Base-by-base conservation (phyloP, 2,888 invertebrate species). In the Pammene aurita region DNA sequence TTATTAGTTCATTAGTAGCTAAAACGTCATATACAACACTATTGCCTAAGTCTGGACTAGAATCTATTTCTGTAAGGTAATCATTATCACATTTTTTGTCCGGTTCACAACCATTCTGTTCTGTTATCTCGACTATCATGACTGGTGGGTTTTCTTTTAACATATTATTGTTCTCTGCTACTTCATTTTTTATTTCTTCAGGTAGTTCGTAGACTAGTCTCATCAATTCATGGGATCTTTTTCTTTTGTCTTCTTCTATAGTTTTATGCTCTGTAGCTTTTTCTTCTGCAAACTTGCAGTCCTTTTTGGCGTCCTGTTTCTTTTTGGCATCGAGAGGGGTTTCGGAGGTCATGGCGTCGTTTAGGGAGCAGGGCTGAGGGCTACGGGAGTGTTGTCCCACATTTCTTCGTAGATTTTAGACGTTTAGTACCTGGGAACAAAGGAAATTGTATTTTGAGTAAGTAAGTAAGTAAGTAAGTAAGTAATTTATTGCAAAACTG, bases 91-190 rank as follows among this genome's bases (percentile, higher is more conserved):
- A 85, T 79, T 26, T 26, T 26, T 77, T 78, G 44, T 87, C 87
- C 74, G 82, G 78, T 74, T 89, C 91, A 88, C 91, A 92, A 87
- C 92, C 91, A 83, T 92, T 92, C 72, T 89, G 90, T 85, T 91
- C 90, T 64, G 86, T 89, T 72, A 92, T 89, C 74, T 91, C 90
- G 66, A 91, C 86, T 71, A 92, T 90, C 66, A 88, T 90, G 71
- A 92, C 87, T 66, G 92, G 89, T 81, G 90, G 89, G 81, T 89
- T 90, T 63, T 92, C 91, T 80, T 89, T 91, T 61, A 90, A 78
- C 90, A 91, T 91, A 71, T 90, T 89, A 80, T 88, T 90, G 74
- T 87, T 89, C 75, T 86, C 86, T 75, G 81, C 80, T 60, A 83
- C 77, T 65, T 84, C 84, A 62, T 79, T 83, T 16, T 77, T 80